Conservation (phyloP, 1,140 invertebrate species). For the Belonocnema kinseyi region DNA sequence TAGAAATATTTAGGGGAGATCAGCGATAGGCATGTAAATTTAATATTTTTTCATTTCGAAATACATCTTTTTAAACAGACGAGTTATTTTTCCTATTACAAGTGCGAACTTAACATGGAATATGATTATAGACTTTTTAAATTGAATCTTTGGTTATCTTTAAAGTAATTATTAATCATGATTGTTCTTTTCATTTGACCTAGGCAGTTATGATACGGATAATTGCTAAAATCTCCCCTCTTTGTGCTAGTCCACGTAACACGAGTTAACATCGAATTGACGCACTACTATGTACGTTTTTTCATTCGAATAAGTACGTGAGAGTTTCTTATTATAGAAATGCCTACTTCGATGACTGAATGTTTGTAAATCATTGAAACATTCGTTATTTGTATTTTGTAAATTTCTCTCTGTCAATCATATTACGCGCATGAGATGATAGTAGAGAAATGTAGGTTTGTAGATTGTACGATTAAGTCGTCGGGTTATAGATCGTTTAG, state of each 20-base stretch:
- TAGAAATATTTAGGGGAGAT: constrained; percentile 7
- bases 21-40: neutral
- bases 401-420: constrained; percentile 20
- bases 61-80: neutral
- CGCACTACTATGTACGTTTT: constrained; percentile 18
- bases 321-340: constrained; percentile 4
- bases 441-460: constrained; percentile 18
- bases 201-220: neutral
- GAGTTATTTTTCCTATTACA: neutral
- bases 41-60: neutral
- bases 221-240: constrained; percentile 25
- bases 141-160: neutral
- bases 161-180: neutral
- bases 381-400: constrained; percentile 15
- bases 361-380: constrained; percentile 22
- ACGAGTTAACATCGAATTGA: constrained; percentile 25
- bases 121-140: no score
- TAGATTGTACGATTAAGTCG: neutral
- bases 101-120: no score
- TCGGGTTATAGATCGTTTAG: neutral
- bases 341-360: no score
- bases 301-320: constrained; percentile 16
- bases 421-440: constrained; percentile 9
- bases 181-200: constrained; percentile 7
- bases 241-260: constrained; percentile 8